Evolutionary conservation across 1,140 invertebrate species (phyloP).

Genomic region (Formica selysi): DNA sequence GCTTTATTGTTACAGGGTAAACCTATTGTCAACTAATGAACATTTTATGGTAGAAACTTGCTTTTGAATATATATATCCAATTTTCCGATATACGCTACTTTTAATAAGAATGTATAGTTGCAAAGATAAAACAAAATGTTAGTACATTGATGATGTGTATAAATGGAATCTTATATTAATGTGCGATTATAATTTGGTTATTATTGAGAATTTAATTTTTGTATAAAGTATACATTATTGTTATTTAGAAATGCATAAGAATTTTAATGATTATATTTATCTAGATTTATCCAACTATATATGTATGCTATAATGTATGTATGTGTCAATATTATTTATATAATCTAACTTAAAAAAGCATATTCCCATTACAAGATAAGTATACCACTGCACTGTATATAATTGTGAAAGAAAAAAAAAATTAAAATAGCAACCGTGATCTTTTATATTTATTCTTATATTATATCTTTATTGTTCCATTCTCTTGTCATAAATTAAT

Average conservation of each 20-base stretch:
- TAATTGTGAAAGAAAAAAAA: no score
- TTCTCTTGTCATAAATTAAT: no score
- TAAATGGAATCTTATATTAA: not conserved
- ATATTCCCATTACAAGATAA: no score
- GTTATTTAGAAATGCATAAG: slow-evolving; percentile 12
- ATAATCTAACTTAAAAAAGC: no score
- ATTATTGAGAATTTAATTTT: not conserved
- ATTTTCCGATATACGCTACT: not conserved
- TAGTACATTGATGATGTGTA: slow-evolving; percentile 7
- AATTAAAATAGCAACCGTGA: no score
- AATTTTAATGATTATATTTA: slow-evolving; percentile 36
- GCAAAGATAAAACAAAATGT: slow-evolving; percentile 12
- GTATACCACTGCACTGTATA: no score
- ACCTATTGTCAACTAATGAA: not conserved
- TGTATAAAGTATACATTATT: not conserved
- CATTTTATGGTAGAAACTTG: not conserved
- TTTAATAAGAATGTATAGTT: slow-evolving; percentile 14
- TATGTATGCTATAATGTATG: no score
- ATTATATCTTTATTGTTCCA: no score
- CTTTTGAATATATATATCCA: slow-evolving; percentile 20
- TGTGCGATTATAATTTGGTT: not conserved
- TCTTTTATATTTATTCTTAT: no score
- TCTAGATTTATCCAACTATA: no score
- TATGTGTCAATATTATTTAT: no score
- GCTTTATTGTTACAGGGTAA: slow-evolving; percentile 38